phyloP scores from a whole-genome alignment of 2,113 vertebrate genomes.

The Neodon shergylaensis region DNA sequence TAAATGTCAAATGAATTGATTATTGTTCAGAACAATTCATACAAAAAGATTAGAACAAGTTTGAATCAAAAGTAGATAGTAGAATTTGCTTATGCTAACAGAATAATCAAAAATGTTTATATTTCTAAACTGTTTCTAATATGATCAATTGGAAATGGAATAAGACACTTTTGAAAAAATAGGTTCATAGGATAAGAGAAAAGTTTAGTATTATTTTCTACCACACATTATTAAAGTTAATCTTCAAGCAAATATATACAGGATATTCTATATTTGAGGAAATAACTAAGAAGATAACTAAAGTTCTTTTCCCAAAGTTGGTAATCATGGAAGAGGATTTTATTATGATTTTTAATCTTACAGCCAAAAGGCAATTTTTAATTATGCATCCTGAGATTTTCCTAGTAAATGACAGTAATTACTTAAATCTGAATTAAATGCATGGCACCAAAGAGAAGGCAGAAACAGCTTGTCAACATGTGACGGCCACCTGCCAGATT shows the following conservation, averaged over 20 bases:
- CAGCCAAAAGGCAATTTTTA: constrained; percentile 41
- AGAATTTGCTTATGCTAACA: not conserved
- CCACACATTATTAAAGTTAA: not conserved
- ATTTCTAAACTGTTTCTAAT: not conserved
- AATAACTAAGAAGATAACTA: not conserved
- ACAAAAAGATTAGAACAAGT: not conserved
- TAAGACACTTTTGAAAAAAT: not conserved
- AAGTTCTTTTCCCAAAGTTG: not conserved
- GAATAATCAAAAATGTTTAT: not conserved
- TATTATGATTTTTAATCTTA: constrained; percentile 40
- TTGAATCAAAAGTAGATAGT: not conserved
- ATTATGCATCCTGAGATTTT: not conserved
- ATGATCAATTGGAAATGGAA: not conserved
- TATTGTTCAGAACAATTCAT: not conserved
- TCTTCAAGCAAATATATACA: not conserved
- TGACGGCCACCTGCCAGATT: constrained; percentile 55
- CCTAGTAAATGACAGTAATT: constrained; percentile 17
- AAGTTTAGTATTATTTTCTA: not conserved
- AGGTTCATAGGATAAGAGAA: not conserved
- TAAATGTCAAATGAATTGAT: not conserved
- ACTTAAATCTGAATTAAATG: constrained; percentile 64
- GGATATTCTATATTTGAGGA: not conserved
- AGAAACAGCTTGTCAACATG: constrained; percentile 60
- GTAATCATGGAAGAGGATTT: not conserved
- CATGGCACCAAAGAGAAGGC: constrained; percentile 39